These are phyloP conservation scores for Drosophila cardini DNA, from an alignment of 1,140 invertebrate species.

Conservation along the genomic window DNA sequence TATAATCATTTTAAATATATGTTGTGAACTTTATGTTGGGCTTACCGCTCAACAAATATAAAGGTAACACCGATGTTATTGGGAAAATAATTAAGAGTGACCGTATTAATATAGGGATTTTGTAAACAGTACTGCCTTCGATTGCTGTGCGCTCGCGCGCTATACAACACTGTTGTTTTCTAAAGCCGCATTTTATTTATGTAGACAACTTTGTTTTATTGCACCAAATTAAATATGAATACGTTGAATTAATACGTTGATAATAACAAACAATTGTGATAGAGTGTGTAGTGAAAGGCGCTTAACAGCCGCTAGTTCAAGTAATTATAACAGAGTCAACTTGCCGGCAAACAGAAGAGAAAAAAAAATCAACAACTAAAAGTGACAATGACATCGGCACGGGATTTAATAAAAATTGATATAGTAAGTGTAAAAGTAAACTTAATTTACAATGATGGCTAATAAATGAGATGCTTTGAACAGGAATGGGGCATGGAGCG, in stretches of 20 bases:
- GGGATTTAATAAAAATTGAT: constrained; percentile 83
- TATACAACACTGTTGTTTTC: constrained; percentile 23
- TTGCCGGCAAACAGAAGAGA: background rate
- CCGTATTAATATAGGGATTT: too few relatives aligned
- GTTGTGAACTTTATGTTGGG: too few relatives aligned
- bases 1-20: too few relatives aligned
- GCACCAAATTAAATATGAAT: constrained; percentile 20
- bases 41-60: too few relatives aligned
- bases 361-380: constrained; percentile 4
- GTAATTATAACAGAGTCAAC: background rate
- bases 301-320: background rate
- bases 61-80: too few relatives aligned
- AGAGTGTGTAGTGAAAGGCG: background rate
- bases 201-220: constrained; percentile 28
- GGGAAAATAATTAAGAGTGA: too few relatives aligned
- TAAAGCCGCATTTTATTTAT: constrained; percentile 50
- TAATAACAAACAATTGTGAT: background rate
- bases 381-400: constrained; percentile 63
- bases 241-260: background rate
- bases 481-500: constrained; percentile 95
- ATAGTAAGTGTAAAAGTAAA: constrained; percentile 80
- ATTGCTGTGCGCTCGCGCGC: background rate
- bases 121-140: too few relatives aligned
- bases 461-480: background rate
- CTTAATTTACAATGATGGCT: background rate